Percentiles rank a stretch among this genome's conserved stretches.
These are phyloP conservation scores for Gastrophysa polygoni DNA, from an alignment of 2,888 invertebrate genomes.

Conservation along the genomic window DNA sequence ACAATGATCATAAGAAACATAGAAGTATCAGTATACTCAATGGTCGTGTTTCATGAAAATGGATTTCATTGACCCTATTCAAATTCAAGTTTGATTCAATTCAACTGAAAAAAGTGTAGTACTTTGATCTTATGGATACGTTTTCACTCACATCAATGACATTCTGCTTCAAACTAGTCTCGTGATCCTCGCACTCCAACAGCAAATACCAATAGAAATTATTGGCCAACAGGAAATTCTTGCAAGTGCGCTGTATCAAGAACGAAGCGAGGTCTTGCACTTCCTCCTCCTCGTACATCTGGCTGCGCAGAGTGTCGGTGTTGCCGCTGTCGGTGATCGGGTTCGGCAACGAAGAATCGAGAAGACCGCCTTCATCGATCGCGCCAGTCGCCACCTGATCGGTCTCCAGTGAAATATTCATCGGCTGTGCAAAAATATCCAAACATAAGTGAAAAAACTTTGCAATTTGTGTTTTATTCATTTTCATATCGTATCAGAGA, in stretches of 20 bases:
- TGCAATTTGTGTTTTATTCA: no score
- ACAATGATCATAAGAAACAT: neutral
- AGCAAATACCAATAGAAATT: conserved; percentile 97
- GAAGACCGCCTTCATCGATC: no score
- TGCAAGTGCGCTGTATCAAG: conserved; percentile 86
- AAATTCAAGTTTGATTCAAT: no score
- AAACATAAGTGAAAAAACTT: no score
- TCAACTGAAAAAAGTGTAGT: neutral
- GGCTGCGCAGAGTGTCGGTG: conserved; percentile 61
- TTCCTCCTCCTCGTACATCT: conserved; percentile 54
- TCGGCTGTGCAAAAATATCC: no score
- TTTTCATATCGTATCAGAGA: no score
- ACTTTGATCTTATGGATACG: neutral
- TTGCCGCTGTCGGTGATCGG: conserved; percentile 58
- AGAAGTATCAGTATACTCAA: no score
- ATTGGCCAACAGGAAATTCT: conserved; percentile 89
- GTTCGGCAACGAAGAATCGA: conserved; percentile 50
- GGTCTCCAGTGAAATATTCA: no score
- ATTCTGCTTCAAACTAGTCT: conserved; percentile 74
- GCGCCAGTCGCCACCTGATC: no score
- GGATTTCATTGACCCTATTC: no score
- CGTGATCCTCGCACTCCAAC: conserved; percentile 92
- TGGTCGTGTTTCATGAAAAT: no score
- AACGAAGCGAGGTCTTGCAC: conserved; percentile 82
- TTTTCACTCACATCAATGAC: conserved; percentile 46